phyloP scores from a whole-genome alignment of 1,140 invertebrate species.

The Drosophila bocqueti region DNA sequence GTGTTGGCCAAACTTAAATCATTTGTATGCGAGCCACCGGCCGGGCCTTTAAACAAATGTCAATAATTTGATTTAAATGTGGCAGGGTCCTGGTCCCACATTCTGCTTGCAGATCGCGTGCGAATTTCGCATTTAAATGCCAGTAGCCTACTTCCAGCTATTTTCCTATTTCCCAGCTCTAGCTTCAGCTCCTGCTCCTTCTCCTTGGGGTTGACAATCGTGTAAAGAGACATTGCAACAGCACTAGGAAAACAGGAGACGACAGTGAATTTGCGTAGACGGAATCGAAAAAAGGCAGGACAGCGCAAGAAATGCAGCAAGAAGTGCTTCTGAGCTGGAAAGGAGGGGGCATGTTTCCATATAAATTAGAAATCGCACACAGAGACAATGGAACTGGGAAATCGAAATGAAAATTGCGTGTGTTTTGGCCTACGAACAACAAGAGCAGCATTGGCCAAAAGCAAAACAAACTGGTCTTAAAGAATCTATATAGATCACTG shows the following conservation, averaged over 20 bases:
- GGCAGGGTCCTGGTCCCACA: constrained; percentile 40
- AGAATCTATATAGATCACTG: constrained; percentile 8
- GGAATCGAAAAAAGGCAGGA: constrained; percentile 62
- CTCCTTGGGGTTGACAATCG: constrained; percentile 69
- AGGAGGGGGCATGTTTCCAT: constrained; percentile 60
- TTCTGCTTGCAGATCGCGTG: constrained; percentile 73
- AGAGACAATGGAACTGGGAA: constrained; percentile 22
- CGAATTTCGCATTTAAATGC: constrained; percentile 83
- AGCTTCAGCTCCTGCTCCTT: not conserved
- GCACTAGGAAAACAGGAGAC: constrained; percentile 19
- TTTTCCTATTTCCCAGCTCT: constrained; percentile 57
- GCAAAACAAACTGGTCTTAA: constrained; percentile 36
- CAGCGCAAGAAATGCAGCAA: constrained; percentile 64
- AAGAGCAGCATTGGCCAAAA: constrained; percentile 17
- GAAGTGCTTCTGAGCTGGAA: not conserved
- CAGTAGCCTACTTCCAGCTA: constrained; percentile 63
- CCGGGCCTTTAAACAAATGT: constrained; percentile 78
- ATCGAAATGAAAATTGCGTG: constrained; percentile 73
- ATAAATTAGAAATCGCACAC: constrained; percentile 70
- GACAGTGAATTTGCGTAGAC: constrained; percentile 66
- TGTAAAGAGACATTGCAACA: constrained; percentile 71
- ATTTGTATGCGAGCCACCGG: constrained; percentile 75
- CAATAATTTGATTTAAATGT: constrained; percentile 84
- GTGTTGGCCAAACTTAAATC: constrained; percentile 60
- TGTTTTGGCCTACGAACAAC: constrained; percentile 56